phyloP scores from a whole-genome alignment of 2,888 invertebrate genomes.

The Drosophila planitibia region DNA sequence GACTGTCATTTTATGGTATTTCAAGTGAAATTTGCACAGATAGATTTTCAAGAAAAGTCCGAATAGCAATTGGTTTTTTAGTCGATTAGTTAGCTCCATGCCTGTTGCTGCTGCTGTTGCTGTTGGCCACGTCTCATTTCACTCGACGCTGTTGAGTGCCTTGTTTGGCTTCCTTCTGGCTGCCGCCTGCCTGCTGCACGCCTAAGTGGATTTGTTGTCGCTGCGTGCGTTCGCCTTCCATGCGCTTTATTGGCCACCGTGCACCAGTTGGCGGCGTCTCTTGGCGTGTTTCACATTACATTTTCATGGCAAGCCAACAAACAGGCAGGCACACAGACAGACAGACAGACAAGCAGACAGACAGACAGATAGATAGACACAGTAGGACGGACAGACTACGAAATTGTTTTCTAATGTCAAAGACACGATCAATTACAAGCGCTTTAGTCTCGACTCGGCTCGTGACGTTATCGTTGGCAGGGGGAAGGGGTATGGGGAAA shows the following conservation, averaged over 20 bases:
- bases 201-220: constrained; percentile 81
- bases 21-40: not conserved
- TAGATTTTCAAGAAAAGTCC: constrained; percentile 2
- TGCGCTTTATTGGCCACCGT: constrained; percentile 76
- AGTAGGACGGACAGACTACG: constrained; percentile 18
- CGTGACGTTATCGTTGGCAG: constrained; percentile 43
- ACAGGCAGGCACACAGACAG: not conserved
- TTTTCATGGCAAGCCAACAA: constrained; percentile 43
- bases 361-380: constrained; percentile 6
- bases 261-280: constrained; percentile 72
- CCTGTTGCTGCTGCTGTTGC: not conserved
- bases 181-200: constrained; percentile 51
- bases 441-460: constrained; percentile 62
- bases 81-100: constrained; percentile 24
- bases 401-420: constrained; percentile 74
- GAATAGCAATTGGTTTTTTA: constrained; percentile 33
- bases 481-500: not conserved
- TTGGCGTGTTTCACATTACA: constrained; percentile 58
- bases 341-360: constrained; percentile 5
- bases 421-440: constrained; percentile 77
- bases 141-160: constrained; percentile 49
- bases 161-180: constrained; percentile 65
- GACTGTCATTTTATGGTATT: not conserved
- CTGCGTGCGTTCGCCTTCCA: constrained; percentile 61
- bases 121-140: constrained; percentile 56